Conservation (phyloP, 1,140 invertebrate genomes). For the Anastatus disparis region DNA sequence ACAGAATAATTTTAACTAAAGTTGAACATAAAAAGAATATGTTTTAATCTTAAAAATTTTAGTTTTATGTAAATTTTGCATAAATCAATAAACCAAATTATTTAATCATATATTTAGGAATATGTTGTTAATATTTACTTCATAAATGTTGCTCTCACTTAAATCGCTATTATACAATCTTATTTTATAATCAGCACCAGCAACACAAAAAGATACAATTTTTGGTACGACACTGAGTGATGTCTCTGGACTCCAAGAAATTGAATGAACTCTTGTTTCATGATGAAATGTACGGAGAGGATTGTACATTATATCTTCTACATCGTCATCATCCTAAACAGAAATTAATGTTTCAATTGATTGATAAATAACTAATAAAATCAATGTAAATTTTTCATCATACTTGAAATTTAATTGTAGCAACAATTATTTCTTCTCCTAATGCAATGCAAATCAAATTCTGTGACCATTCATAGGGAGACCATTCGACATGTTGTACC, state of each 20-base stretch:
- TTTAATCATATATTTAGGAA: too few relatives aligned
- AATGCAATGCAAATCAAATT: conserved; percentile 66
- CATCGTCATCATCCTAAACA: conserved; percentile 59
- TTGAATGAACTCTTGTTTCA: conserved; percentile 65
- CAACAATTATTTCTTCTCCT: conserved; percentile 61
- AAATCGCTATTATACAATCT: conserved; percentile 70
- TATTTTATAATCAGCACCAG: conserved; percentile 70
- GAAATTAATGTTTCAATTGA: not conserved
- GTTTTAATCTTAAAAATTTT: too few relatives aligned
- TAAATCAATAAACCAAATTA: too few relatives aligned
- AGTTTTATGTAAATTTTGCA: too few relatives aligned
- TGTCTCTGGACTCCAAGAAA: conserved; percentile 74
- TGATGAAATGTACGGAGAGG: conserved; percentile 65
- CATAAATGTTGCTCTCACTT: conserved; percentile 62
- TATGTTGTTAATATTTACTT: too few relatives aligned
- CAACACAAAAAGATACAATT: conserved; percentile 69
- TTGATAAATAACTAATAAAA: not conserved
- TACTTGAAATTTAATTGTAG: conserved; percentile 66
- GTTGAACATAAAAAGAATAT: too few relatives aligned
- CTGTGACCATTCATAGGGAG: conserved; percentile 68
- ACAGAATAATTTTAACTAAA: too few relatives aligned
- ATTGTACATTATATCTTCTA: conserved; percentile 59
- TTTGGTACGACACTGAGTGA: conserved; percentile 71
- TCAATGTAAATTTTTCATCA: conserved; percentile 25
- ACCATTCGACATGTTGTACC: conserved; percentile 65